These are phyloP conservation scores for Carassius auratus DNA, from an alignment of 2,113 vertebrate genomes.

Conservation along the genomic window DNA sequence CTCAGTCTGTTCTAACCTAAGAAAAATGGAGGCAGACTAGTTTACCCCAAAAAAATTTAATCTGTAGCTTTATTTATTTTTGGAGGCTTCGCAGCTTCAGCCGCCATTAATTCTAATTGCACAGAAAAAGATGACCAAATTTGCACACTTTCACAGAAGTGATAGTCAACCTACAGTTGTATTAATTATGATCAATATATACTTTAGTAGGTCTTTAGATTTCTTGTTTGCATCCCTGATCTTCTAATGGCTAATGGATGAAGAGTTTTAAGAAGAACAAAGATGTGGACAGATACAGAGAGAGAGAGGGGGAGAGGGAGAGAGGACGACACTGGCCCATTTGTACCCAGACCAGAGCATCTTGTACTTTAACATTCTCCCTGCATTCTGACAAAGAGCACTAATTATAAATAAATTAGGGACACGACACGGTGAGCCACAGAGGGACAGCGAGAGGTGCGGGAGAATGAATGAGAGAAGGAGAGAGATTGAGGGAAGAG, in stretches of 20 bases:
- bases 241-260: slow-evolving; percentile 20
- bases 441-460: slow-evolving; percentile 73
- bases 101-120: neutral
- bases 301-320: slow-evolving; percentile 55
- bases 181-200: neutral
- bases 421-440: slow-evolving; percentile 80
- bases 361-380: slow-evolving; percentile 81
- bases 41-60: too few relatives aligned
- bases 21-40: neutral
- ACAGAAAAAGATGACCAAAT: neutral
- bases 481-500: slow-evolving; percentile 69
- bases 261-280: slow-evolving; percentile 48
- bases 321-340: slow-evolving; percentile 71
- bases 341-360: slow-evolving; percentile 79
- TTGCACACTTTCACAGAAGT: neutral
- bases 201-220: neutral
- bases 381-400: slow-evolving; percentile 82
- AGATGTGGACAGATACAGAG: slow-evolving; percentile 62
- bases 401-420: slow-evolving; percentile 87
- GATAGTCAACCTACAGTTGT: neutral
- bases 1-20: neutral
- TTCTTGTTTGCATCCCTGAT: neutral
- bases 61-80: neutral
- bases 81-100: neutral
- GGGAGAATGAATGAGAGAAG: slow-evolving; percentile 57